phyloP scores from a whole-genome alignment of 2,888 invertebrate genomes.

The Sepioteuthis lessoniana region DNA sequence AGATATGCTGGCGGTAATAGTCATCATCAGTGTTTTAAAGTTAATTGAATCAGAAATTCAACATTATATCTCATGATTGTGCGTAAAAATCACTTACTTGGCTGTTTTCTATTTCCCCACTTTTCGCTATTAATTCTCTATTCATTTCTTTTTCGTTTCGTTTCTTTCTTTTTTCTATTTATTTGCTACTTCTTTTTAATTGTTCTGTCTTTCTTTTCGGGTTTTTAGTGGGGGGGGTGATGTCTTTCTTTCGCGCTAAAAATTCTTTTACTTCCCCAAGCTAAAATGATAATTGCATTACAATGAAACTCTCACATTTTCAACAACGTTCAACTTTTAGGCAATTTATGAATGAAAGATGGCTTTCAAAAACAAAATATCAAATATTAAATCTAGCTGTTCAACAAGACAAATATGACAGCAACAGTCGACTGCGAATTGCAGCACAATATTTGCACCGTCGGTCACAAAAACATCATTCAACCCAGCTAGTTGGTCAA shows the following conservation, averaged over 20 bases:
- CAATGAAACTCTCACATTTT: not conserved
- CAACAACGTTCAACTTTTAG: not conserved
- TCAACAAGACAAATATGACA: not conserved
- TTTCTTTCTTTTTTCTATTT: not conserved
- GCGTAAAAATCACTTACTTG: not conserved
- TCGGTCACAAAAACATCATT: not conserved
- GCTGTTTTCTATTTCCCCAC: not conserved
- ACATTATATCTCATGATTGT: conserved; percentile 23
- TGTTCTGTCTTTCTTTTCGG: not conserved
- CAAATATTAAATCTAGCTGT: not conserved
- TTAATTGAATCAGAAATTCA: conserved; percentile 23
- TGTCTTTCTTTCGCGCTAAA: not conserved
- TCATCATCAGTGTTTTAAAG: conserved; percentile 21
- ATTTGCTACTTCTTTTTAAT: too few species aligned
- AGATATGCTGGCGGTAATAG: conserved; percentile 17
- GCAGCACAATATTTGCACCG: not conserved
- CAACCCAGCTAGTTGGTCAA: not conserved
- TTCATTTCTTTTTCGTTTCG: not conserved
- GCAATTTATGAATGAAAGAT: not conserved
- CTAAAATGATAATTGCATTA: conserved; percentile 9
- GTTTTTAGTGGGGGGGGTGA: too few species aligned
- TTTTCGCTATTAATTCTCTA: not conserved
- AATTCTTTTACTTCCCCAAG: not conserved
- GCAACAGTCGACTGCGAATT: not conserved
- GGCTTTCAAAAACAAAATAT: not conserved